Base-by-base conservation (phyloP, 2,797 vertebrate genomes). In the Neostethus bicornis region DNA sequence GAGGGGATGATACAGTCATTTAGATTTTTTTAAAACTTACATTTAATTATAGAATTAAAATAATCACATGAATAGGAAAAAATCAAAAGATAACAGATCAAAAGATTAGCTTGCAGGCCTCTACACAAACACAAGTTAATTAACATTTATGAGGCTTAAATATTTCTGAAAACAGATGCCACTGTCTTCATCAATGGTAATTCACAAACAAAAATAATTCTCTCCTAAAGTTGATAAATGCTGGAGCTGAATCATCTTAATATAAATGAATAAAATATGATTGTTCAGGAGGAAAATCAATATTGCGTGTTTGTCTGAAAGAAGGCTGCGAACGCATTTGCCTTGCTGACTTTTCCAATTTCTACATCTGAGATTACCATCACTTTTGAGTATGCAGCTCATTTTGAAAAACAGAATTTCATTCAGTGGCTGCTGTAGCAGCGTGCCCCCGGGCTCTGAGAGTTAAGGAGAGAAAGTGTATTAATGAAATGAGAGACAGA, bases 291-390 rank as follows among this genome's bases (percentile, higher is more conserved):
- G 49, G 70, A 68, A 75, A 83, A 89, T 87, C 87, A 85, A 86
- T 87, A 85, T 71, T 80, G 71, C 79, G 83, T 87, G 85, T 87
- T 87, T 89, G 86, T 86, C 84, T 85, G 80, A 75, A 59, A 81
- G 77, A 81, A 81, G 85, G 80, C 77, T 59, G 75, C 77, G 77
- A 81, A 85, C 83, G 76, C 83, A 83, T 90, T 85, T 85, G 77
- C 84, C 65, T 77, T 70, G 81, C 81, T 87, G 80, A 83, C 80
- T 86, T 87, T 88, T 89, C 85, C 86, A 86, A 85, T 90, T 87
- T 86, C 80, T 87, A 86, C 84, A 86, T 81, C 78, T 82, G 77
- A 87, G 87, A 89, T 90, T 87, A 87, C 80, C 80, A 86, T 86
- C 82, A 71, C 85, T 83, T 86, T 79, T 20, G 79, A 87, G 79